Base-by-base conservation (phyloP, 2,113 vertebrate species). In the Illadopsis cleaveri region DNA sequence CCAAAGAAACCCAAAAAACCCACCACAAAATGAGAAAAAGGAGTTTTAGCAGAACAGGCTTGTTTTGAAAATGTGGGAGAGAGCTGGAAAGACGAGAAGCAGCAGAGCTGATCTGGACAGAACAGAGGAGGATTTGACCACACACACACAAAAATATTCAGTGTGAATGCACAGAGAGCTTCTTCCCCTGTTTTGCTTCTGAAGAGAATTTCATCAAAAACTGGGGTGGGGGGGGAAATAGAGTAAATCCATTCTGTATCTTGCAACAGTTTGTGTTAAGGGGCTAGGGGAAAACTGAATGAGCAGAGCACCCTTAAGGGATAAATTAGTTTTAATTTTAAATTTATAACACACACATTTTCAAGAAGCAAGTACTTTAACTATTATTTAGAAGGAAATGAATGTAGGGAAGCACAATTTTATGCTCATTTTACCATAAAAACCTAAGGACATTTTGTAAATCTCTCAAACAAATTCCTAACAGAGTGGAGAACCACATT, bases 401-500 rank as follows among this genome's bases (percentile, higher is more conserved):
- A 81, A 21, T 54, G 4, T 31, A 35, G 19, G 64, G 38, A 76
- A 88, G n/a, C 30, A 90, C 27, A 87, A 79, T 93, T 93, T 95
- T 82, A 73, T 87, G 82, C 85, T 94, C 40, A 56, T 96, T 94
- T 86, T 50, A 53, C 51, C 62, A 69, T 73, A 82, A 90, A 93
- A 73, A 77, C 2, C 0, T 3, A 70, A 89, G 13, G 37, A 71
- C 4, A 37, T 62, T 86, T 62, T 80, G 15, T 62, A 83, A 70
- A 73, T 80, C 33, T 90, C 44, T 92, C 82, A 83, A 45, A 77
- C 10, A 68, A 40, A 47, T 78, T 88, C 50, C 20, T 38, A 86
- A 80, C 9, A 61, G 37, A 48, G 48, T 53, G 50, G 27, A 80
- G 79, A 82, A n/a, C 6, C 31, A 31, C 24, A 66, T 80, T 83